phyloP scores from a whole-genome alignment of 2,797 vertebrate genomes.

The Pangasius mekongensis region DNA sequence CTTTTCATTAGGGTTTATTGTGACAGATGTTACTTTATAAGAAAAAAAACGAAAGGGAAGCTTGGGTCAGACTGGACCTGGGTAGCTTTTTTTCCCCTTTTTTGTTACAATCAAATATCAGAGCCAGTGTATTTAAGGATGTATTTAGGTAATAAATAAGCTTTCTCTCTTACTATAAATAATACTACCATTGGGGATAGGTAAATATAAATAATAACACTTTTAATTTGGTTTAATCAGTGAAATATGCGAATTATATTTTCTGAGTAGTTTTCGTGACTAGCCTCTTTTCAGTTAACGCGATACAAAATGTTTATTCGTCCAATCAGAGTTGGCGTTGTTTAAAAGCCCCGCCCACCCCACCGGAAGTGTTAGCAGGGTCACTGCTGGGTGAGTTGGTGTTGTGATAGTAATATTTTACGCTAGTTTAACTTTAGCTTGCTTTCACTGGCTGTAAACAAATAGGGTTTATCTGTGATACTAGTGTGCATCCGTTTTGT shows the following conservation, averaged over 20 bases:
- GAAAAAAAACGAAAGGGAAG: not conserved
- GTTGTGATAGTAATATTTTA: not conserved
- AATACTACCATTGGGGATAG: not conserved
- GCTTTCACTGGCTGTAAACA: not conserved
- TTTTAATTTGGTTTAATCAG: not conserved
- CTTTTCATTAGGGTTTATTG: not conserved
- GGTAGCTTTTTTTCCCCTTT: not conserved
- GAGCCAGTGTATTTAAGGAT: not conserved
- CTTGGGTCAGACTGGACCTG: not conserved
- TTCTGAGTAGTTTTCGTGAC: not conserved
- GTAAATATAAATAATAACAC: not conserved
- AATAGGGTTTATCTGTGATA: not conserved
- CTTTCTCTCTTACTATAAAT: not conserved
- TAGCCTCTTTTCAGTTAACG: not conserved
- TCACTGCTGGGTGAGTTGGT: not conserved
- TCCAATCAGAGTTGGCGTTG: slow-evolving; percentile 16
- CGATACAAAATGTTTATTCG: not conserved
- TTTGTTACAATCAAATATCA: not conserved
- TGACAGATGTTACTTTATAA: not conserved
- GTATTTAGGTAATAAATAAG: not conserved
- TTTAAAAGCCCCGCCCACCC: not conserved
- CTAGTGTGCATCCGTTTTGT: not conserved
- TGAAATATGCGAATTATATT: not conserved
- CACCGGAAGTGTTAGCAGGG: not conserved
- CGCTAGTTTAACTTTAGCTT: not conserved